Evolutionary conservation across 2,797 vertebrate species (phyloP).

Genomic region (Mus caroli): DNA sequence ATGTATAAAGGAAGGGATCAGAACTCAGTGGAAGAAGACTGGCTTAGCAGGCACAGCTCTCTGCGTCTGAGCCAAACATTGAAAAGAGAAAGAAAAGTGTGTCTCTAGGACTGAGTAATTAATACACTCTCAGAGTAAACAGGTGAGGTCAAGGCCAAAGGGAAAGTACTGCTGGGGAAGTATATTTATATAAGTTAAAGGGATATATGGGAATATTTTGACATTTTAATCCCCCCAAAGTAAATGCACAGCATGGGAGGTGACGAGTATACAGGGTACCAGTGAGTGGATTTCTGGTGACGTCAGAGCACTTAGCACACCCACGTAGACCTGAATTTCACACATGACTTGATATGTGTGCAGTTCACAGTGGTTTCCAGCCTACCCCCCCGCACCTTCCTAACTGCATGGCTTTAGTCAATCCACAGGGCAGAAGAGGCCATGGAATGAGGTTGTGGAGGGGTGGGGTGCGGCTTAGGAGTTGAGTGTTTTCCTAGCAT

Average conservation of each 20-base stretch:
- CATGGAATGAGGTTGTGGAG: neutral
- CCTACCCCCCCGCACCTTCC: neutral
- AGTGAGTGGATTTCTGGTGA: neutral
- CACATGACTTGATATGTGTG: neutral
- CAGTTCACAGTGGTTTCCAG: neutral
- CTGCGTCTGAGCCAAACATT: neutral
- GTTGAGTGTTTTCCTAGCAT: neutral
- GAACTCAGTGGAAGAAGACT: neutral
- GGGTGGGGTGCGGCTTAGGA: neutral
- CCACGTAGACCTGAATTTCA: neutral
- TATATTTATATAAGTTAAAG: constrained; percentile 1
- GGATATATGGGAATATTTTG: neutral
- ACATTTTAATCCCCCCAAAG: neutral
- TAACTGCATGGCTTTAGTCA: neutral
- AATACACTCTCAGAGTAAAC: neutral
- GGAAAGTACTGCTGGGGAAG: neutral
- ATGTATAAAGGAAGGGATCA: neutral
- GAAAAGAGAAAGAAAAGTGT: neutral
- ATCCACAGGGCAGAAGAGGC: neutral
- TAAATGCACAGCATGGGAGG: neutral
- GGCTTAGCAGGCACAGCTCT: too few relatives aligned
- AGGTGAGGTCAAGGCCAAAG: neutral
- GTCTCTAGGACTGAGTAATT: neutral
- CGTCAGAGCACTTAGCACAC: neutral
- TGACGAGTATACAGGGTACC: neutral